Conservation (phyloP, 2,113 vertebrate species). For the Archilochus colubris region DNA sequence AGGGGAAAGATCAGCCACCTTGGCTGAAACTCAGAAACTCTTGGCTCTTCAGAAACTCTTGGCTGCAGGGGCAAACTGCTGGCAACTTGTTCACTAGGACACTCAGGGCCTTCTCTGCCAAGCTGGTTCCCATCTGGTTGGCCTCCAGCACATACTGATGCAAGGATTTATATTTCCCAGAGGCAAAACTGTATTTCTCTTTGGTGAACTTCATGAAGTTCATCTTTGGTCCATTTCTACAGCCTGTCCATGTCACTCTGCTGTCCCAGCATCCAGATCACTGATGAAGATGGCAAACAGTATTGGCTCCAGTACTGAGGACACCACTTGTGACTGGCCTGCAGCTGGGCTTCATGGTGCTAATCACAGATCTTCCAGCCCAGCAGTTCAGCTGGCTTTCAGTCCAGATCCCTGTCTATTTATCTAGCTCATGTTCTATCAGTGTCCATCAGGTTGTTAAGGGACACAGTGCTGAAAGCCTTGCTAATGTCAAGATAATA, state of each 20-base stretch:
- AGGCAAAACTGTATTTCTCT: not conserved
- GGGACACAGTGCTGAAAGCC: not conserved
- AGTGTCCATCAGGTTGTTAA: not conserved
- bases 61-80: not conserved
- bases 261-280: not conserved
- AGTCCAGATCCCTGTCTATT: not conserved
- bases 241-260: not conserved
- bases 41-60: not conserved
- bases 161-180: not conserved
- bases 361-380: not conserved
- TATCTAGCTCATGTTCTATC: not conserved
- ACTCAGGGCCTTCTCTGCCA: not conserved
- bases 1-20: not conserved
- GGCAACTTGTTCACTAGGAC: not conserved
- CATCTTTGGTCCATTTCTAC: not conserved
- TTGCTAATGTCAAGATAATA: not conserved
- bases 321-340: not conserved
- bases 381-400: not conserved
- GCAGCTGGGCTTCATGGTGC: not conserved
- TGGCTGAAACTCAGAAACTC: not conserved
- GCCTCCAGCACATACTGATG: not conserved
- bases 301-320: not conserved
- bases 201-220: not conserved
- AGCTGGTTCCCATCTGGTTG: not conserved
- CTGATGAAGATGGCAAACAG: too few species aligned